phyloP scores from a whole-genome alignment of 2,888 invertebrate genomes.

The Halictus ligatus region DNA sequence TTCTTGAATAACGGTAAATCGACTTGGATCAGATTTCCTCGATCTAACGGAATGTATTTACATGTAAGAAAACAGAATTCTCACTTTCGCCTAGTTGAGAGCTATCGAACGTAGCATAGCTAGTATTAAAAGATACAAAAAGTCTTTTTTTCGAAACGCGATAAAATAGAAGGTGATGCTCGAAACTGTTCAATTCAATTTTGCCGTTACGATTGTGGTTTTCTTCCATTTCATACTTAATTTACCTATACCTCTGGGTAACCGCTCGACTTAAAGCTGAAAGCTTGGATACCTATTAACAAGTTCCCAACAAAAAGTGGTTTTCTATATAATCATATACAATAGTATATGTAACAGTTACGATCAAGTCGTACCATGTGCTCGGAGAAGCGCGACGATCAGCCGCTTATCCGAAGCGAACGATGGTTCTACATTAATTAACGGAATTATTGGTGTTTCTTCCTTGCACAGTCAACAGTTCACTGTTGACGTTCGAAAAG shows the following conservation, averaged over 20 bases:
- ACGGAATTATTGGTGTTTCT: slow-evolving; percentile 84
- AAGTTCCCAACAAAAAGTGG: slow-evolving; percentile 74
- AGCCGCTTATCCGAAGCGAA: slow-evolving; percentile 68
- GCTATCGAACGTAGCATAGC: slow-evolving; percentile 20
- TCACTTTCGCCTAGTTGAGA: slow-evolving; percentile 14
- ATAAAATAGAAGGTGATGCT: slow-evolving; percentile 19
- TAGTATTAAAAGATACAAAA: slow-evolving; percentile 28
- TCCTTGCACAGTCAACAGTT: slow-evolving; percentile 83
- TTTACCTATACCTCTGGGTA: slow-evolving; percentile 68
- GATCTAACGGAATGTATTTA: slow-evolving; percentile 56
- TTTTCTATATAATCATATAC: slow-evolving; percentile 81
- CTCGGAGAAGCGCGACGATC: slow-evolving; percentile 65
- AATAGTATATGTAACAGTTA: slow-evolving; percentile 83
- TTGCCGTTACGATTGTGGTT: slow-evolving; percentile 37
- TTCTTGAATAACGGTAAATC: slow-evolving; percentile 26
- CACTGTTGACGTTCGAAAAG: slow-evolving; percentile 81
- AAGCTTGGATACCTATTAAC: slow-evolving; percentile 79
- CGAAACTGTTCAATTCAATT: slow-evolving; percentile 40
- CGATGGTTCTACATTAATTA: slow-evolving; percentile 80
- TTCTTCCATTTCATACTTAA: slow-evolving; percentile 47
- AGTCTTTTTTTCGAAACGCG: slow-evolving; percentile 16
- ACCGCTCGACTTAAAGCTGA: slow-evolving; percentile 75
- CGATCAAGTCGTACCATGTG: slow-evolving; percentile 81
- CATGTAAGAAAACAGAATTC: slow-evolving; percentile 38
- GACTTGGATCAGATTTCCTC: slow-evolving; percentile 45